Evolutionary conservation across 1,140 invertebrate species (phyloP).

Genomic region (Drosophila lini): DNA sequence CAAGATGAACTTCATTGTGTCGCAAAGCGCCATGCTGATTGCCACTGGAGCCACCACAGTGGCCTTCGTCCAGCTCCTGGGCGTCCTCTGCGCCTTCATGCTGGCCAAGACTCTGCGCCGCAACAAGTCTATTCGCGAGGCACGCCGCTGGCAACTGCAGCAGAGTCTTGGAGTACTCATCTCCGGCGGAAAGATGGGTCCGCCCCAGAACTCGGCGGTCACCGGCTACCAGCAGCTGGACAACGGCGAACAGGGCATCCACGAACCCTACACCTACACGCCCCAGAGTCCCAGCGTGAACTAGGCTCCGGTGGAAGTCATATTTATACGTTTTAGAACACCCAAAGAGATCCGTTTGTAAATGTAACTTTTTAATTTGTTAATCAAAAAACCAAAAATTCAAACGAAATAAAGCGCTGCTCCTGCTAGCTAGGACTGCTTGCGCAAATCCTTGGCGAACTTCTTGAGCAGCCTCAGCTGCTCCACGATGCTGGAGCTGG

Average conservation of each 20-base stretch:
- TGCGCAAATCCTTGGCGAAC: slow-evolving; percentile 45
- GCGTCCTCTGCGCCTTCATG: slow-evolving; percentile 94
- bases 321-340: slow-evolving; percentile 28
- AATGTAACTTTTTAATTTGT: slow-evolving; percentile 38
- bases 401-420: slow-evolving; percentile 52
- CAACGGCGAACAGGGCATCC: slow-evolving; percentile 45
- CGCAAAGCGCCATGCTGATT: slow-evolving; percentile 90
- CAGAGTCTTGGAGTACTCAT: slow-evolving; percentile 85
- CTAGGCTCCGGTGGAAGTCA: slow-evolving; percentile 26
- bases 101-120: slow-evolving; percentile 92
- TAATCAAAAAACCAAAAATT: slow-evolving; percentile 27
- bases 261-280: slow-evolving; percentile 77
- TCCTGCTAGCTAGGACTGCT: slow-evolving; percentile 54
- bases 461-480: slow-evolving; percentile 67
- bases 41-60: slow-evolving; percentile 93
- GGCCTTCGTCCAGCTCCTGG: slow-evolving; percentile 93
- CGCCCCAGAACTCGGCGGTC: slow-evolving; percentile 70
- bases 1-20: slow-evolving; percentile 88
- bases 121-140: slow-evolving; percentile 90
- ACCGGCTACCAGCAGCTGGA: slow-evolving; percentile 80
- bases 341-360: slow-evolving; percentile 40
- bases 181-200: slow-evolving; percentile 75
- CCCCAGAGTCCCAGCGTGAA: slow-evolving; percentile 83
- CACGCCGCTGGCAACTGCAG: slow-evolving; percentile 88
- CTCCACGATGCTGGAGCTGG: slow-evolving; percentile 58